phyloP scores from a whole-genome alignment of 2,113 vertebrate genomes.

The Gadus chalcogrammus region DNA sequence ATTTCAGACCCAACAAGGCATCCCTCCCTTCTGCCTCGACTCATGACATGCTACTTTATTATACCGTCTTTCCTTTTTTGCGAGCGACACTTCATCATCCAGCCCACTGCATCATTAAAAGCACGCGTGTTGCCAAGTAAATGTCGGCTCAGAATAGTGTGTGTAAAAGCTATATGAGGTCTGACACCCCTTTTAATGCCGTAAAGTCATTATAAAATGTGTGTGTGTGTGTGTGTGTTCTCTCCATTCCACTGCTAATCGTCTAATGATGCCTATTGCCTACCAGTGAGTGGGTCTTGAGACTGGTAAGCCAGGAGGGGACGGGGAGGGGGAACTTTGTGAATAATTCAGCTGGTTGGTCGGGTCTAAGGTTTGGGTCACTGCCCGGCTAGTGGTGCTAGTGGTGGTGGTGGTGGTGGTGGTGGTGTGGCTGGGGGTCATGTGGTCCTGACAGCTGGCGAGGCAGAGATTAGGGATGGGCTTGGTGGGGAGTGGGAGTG shows the following conservation, averaged over 20 bases:
- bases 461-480: slow-evolving; percentile 59
- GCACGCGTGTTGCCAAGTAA: too few species aligned
- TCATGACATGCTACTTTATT: too few species aligned
- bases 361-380: slow-evolving; percentile 18
- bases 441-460: slow-evolving; percentile 68
- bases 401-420: slow-evolving; percentile 22
- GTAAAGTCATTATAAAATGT: too few species aligned
- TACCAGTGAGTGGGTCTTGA: too few species aligned
- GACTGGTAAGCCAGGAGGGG: neutral
- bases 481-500: slow-evolving; percentile 38
- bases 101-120: too few species aligned
- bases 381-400: slow-evolving; percentile 27
- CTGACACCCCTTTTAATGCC: too few species aligned
- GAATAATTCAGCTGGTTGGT: slow-evolving; percentile 52
- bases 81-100: too few species aligned
- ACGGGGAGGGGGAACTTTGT: slow-evolving; percentile 12
- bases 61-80: too few species aligned
- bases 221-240: too few species aligned
- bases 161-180: too few species aligned
- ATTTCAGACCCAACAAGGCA: neutral
- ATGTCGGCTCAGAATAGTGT: too few species aligned
- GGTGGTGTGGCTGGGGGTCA: slow-evolving; percentile 23
- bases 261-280: neutral
- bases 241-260: too few species aligned
- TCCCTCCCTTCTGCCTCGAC: neutral